These are phyloP conservation scores for Sepioteuthis lessoniana DNA, from an alignment of 2,888 invertebrate species.

Conservation along the genomic window DNA sequence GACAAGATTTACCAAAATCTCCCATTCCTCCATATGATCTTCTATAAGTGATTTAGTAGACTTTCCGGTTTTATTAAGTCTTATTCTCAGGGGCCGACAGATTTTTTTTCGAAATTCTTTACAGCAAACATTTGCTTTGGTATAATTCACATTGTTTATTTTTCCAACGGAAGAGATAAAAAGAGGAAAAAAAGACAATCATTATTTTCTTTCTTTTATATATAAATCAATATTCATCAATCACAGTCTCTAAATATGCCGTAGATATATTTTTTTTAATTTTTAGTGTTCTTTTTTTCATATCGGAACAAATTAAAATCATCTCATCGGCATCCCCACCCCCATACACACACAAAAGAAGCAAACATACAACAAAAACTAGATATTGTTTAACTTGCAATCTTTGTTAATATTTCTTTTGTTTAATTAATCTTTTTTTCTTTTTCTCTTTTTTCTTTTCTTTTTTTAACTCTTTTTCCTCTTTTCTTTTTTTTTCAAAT, in stretches of 20 bases:
- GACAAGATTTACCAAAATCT: too few species aligned
- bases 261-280: background rate
- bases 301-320: background rate
- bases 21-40: background rate
- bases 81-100: too few species aligned
- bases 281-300: background rate
- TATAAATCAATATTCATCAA: background rate
- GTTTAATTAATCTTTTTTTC: background rate
- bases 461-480: too few species aligned
- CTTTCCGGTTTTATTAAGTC: too few species aligned
- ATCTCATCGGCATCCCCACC: background rate
- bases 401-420: background rate
- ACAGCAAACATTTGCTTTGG: background rate
- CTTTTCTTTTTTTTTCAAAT: too few species aligned
- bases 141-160: background rate
- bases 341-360: background rate
- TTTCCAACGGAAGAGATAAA: background rate
- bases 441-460: background rate
- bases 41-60: background rate
- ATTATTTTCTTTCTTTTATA: too few species aligned
- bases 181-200: too few species aligned
- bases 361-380: background rate
- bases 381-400: background rate
- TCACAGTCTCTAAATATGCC: background rate
- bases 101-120: too few species aligned